Evolutionary conservation across 1,140 invertebrate species (phyloP), one percentile per base, ranked within the genome.

Genomic region (honey bee (Apis mellifera)): DNA sequence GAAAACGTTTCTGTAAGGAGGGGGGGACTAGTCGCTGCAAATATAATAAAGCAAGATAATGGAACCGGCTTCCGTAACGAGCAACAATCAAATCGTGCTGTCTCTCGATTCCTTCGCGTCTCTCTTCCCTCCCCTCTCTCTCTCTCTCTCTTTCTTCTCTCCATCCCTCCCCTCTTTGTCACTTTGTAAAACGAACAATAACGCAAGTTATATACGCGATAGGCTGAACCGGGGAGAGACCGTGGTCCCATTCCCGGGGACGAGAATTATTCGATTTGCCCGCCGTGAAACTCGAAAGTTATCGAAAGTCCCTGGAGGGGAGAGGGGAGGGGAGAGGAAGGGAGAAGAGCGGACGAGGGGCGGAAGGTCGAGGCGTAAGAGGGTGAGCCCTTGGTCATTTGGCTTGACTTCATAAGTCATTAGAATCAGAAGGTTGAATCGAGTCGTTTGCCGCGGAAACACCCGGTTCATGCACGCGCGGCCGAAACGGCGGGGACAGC

Each of bases 341-440:
- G n/a, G n/a, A n/a, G n/a, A 75, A 86, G 83, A 64, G 71, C 64
- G 66, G 23, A 4, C 9, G 13, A 21, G 70, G 70, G 26, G 57
- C 60, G 78, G 73, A 64, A 50, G 62, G 76, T 5, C 15, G 84
- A 83, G 69, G 78, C 82, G 74, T 84, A 88, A 91, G 89, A 90
- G 88, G 85, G 82, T 78, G 87, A 84, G 85, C 83, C 86, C 82
- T 80, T 86, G 84, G 92, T 94, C 92, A 94, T 94, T 94, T 94
- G 91, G 93, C 91, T 94, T 94, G 93, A 94, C 93, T 94, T 94
- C 93, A 94, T 93, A 92, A 94, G 93, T 94, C 92, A 91, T 94
- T 94, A 94, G 93, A 94, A 92, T 94, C 93, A 93, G 88, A 42
- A 42, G 91, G 90, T 79, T 86, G 84, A 82, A 87, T 84, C 78